Conservation (phyloP, 2,888 invertebrate species). For the Sarcophaga carnaria region DNA sequence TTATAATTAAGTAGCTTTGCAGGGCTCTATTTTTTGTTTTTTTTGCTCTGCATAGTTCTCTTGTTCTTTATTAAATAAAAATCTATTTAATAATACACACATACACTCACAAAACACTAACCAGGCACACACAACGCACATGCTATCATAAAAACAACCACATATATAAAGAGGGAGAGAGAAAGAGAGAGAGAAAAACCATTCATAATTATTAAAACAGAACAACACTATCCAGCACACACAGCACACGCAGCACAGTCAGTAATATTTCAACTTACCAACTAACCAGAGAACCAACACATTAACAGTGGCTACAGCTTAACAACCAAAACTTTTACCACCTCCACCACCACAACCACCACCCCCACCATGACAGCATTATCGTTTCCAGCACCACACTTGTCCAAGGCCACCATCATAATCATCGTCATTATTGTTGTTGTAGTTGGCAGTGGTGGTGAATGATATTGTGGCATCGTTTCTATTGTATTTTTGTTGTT, state of each 20-base stretch:
- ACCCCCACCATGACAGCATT: not conserved
- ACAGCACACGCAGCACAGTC: not conserved
- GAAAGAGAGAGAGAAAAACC: not conserved
- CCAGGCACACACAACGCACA: not conserved
- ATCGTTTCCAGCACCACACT: not conserved
- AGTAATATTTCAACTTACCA: not conserved
- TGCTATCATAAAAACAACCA: too few species aligned
- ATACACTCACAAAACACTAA: not conserved
- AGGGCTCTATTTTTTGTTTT: slow-evolving; percentile 4
- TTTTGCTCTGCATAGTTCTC: not conserved
- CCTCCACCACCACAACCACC: not conserved
- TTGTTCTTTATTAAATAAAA: slow-evolving; percentile 4
- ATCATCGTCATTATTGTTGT: slow-evolving; percentile 5
- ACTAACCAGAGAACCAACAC: slow-evolving; percentile 20
- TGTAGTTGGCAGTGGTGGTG: not conserved
- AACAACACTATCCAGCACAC: not conserved
- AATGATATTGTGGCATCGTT: slow-evolving; percentile 27
- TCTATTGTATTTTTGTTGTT: not conserved
- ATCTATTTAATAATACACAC: not conserved
- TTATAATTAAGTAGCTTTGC: slow-evolving; percentile 48
- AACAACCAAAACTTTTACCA: not conserved
- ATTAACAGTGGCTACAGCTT: not conserved
- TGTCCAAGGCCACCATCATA: not conserved
- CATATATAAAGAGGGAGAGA: not conserved
- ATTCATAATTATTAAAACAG: not conserved